A percentile compares a stretch with the other conserved stretches of the same genome.
phyloP scores from a whole-genome alignment of 2,113 vertebrate species.

The Anarrhichthys ocellatus region DNA sequence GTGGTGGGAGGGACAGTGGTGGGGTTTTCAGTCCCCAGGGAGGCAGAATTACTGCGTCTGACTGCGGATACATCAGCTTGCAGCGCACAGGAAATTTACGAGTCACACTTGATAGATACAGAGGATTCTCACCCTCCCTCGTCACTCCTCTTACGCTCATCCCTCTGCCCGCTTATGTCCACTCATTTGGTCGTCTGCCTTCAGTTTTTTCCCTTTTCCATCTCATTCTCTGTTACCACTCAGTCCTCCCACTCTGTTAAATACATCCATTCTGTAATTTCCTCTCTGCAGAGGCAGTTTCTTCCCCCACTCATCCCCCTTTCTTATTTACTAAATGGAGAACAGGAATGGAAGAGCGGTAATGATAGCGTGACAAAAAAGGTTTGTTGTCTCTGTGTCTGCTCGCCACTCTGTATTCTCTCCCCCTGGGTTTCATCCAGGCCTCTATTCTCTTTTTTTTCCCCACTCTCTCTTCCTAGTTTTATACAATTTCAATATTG shows the following conservation, averaged over 20 bases:
- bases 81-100: conserved; percentile 68
- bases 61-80: conserved; percentile 74
- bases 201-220: conserved; percentile 40
- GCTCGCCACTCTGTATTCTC: conserved; percentile 36
- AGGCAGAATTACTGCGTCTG: conserved; percentile 69
- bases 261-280: conserved; percentile 52
- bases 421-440: conserved; percentile 26
- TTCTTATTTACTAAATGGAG: conserved; percentile 72
- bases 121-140: conserved; percentile 23
- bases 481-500: conserved; percentile 37
- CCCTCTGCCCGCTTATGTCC: conserved; percentile 31
- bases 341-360: conserved; percentile 68
- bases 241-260: conserved; percentile 29
- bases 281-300: conserved; percentile 57
- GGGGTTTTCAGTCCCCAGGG: conserved; percentile 46
- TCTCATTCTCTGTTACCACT: conserved; percentile 32
- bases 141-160: conserved; percentile 16
- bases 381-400: conserved; percentile 46
- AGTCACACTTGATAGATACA: conserved; percentile 76
- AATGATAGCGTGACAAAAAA: conserved; percentile 72
- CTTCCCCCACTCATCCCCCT: conserved; percentile 45
- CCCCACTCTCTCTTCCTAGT: conserved; percentile 17
- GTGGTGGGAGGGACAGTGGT: conserved; percentile 3
- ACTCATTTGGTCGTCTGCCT: conserved; percentile 47
- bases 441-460: conserved; percentile 46